A percentile compares a stretch with the other conserved stretches of the same genome.
phyloP scores from a whole-genome alignment of 2,888 invertebrate genomes.

The Notodonta dromedarius region DNA sequence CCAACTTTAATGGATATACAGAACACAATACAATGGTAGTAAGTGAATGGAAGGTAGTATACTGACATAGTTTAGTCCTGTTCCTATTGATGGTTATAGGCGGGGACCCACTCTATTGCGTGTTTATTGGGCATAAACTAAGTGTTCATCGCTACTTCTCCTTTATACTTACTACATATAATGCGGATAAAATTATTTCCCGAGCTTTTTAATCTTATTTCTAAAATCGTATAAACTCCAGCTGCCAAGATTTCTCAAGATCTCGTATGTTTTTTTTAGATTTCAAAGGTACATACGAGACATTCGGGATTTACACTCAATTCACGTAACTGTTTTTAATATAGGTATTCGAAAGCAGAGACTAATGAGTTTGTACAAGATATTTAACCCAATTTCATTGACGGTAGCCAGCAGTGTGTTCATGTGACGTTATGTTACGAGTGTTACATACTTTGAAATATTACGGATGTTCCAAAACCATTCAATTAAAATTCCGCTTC shows the following conservation, averaged over 20 bases:
- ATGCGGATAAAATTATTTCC: neutral
- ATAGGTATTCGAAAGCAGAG: constrained; percentile 1
- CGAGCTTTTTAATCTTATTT: neutral
- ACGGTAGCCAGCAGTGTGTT: neutral
- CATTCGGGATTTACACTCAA: neutral
- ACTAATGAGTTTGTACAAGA: constrained; percentile 3
- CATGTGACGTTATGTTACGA: neutral
- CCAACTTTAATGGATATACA: too few relatives aligned
- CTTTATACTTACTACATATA: too few relatives aligned
- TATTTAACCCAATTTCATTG: constrained; percentile 1
- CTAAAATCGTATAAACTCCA: neutral
- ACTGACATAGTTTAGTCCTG: too few relatives aligned
- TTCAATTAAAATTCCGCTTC: neutral
- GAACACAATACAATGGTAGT: too few relatives aligned
- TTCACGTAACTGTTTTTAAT: neutral
- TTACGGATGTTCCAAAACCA: neutral
- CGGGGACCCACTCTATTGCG: too few relatives aligned
- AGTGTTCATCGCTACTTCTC: too few relatives aligned
- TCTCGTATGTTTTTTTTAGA: constrained; percentile 6
- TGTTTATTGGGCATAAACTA: too few relatives aligned
- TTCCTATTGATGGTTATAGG: too few relatives aligned
- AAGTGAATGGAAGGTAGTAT: too few relatives aligned
- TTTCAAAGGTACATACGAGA: neutral
- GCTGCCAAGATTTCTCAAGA: constrained; percentile 5
- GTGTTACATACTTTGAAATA: neutral